Percentiles rank a stretch among this genome's conserved stretches.
Conservation (phyloP, 2,888 invertebrate genomes). For the Pammene aurita region DNA sequence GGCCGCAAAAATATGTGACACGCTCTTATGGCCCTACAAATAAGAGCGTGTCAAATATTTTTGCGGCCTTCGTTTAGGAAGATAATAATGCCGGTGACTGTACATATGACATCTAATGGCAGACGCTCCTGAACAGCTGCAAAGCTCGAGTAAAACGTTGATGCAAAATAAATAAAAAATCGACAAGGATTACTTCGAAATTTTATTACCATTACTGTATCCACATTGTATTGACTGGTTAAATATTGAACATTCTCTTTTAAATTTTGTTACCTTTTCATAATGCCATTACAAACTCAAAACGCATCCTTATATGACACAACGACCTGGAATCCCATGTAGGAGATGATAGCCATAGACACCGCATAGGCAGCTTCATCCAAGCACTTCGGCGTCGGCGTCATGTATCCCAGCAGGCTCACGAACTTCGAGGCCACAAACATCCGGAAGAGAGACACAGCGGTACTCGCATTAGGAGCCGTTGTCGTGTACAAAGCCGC, state of each 20-base stretch:
- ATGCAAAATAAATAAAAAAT: too few species aligned
- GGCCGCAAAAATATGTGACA: too few species aligned
- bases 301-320: conserved; percentile 3
- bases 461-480: conserved; percentile 52
- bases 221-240: background rate
- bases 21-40: too few species aligned
- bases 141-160: too few species aligned
- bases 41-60: too few species aligned
- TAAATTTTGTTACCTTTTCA: background rate
- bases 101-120: too few species aligned
- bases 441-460: conserved; percentile 17
- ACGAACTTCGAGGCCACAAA: conserved; percentile 13
- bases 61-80: too few species aligned
- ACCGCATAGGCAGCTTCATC: conserved; percentile 19
- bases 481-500: conserved; percentile 57
- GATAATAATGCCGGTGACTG: too few species aligned
- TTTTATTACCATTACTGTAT: background rate
- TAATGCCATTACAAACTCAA: background rate
- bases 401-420: background rate
- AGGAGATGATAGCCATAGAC: conserved; percentile 22
- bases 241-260: background rate
- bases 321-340: conserved; percentile 23
- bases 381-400: background rate
- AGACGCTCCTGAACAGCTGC: too few species aligned
- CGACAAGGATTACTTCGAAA: background rate